Base-by-base conservation (phyloP, 2,797 vertebrate species). In the Chaetodon trifasciatus region DNA sequence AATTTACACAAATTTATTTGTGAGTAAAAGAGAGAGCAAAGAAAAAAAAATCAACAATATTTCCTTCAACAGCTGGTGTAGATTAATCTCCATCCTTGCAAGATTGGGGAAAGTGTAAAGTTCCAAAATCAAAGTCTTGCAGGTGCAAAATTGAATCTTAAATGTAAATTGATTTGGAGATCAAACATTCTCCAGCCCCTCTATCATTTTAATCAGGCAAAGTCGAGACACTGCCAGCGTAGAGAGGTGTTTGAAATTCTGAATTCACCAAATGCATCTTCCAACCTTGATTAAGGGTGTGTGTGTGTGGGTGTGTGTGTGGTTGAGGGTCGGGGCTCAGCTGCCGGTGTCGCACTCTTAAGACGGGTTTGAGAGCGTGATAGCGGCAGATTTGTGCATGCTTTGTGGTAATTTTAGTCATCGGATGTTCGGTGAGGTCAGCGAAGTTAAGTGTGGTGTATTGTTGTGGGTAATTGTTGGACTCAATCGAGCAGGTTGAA, bases 81-180 rank as follows among this genome's bases (percentile, higher is more conserved):
- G 83, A 90, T 91, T 91, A 89, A 91, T 93, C 75, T 91, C 79
- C 75, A 78, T 90, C 87, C 81, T 69, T 21, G 74, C 84, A 63
- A 81, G 89, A 79, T 71, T 24, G 61, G 37, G 66, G 72, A 78
- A 53, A 81, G 84, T 76, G 49, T 77, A 68, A 86, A 88, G 84
- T 85, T 80, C 70, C 58, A 55, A 87, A 91, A 94, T 92, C 92
- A 93, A 92, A 92, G 92, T 90, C 88, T 90, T 88, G 84, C 91
- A 93, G 92, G 92, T 94, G 86, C 92, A 93, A 90, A 91, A 91
- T 91, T 86, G 79, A 89, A 95, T 92, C 88, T 88, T 91, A 92
- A 91, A 93, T 91, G 91, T 92, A 93, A 95, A 94, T 93, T 91
- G 92, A 91, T 93, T 92, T 91, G 87, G 90, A 94, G 95, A 94